Conservation (phyloP, 2,797 vertebrate genomes). For the Lacerta viridis region DNA sequence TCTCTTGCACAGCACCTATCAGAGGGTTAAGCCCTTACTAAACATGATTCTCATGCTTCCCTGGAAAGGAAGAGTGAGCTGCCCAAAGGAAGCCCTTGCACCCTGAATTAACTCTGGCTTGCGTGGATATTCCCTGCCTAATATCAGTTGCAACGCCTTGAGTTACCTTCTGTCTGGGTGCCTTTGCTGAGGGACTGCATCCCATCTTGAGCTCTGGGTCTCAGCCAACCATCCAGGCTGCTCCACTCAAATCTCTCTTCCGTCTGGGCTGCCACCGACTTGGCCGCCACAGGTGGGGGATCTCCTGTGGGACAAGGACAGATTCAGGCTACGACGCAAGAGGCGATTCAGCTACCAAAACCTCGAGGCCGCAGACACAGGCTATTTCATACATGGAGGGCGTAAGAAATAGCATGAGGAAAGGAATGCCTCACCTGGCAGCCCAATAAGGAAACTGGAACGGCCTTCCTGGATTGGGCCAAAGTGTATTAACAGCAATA, state of each 20-base stretch:
- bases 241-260: not conserved
- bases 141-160: not conserved
- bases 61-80: too few relatives aligned
- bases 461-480: not conserved
- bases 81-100: too few relatives aligned
- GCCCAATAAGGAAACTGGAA: not conserved
- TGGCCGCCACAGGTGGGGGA: too few relatives aligned
- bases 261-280: too few relatives aligned
- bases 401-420: too few relatives aligned
- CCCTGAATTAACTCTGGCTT: too few relatives aligned
- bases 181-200: not conserved
- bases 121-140: too few relatives aligned
- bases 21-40: too few relatives aligned
- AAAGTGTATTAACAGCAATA: not conserved
- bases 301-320: not conserved
- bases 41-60: too few relatives aligned
- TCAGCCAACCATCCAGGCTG: not conserved
- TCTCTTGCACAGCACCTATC: too few relatives aligned
- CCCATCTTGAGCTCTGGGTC: not conserved
- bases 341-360: too few relatives aligned
- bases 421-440: not conserved
- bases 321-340: not conserved
- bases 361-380: not conserved
- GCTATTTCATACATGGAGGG: not conserved
- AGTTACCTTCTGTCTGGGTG: constrained; percentile 13